Conservation (phyloP, 2,113 vertebrate genomes). For the Scomber japonicus region DNA sequence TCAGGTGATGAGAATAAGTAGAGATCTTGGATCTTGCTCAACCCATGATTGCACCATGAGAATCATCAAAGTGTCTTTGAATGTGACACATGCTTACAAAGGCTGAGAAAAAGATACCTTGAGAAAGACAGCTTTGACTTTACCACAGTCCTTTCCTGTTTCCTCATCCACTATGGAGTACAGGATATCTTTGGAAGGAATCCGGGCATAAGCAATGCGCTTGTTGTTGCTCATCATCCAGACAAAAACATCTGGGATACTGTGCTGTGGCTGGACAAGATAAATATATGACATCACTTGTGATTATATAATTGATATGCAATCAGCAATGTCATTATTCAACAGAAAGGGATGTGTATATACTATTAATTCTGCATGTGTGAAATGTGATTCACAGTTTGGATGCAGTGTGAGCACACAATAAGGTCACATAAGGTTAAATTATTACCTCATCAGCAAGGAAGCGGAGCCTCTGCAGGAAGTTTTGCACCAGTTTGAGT, state of each 20-base stretch:
- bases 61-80: slow-evolving; percentile 2
- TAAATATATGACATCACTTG: background rate
- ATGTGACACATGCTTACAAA: background rate
- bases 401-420: background rate
- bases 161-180: slow-evolving; percentile 96
- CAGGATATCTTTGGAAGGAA: slow-evolving; percentile 96
- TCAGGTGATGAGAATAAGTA: background rate
- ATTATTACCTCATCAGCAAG: slow-evolving; percentile 89
- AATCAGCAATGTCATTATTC: background rate
- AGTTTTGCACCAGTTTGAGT: slow-evolving; percentile 92
- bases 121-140: slow-evolving; percentile 96
- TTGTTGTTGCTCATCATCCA: slow-evolving; percentile 99
- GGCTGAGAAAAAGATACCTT: slow-evolving; percentile 84
- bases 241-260: slow-evolving; percentile 94
- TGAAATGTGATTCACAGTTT: background rate
- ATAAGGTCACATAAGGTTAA: background rate
- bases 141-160: slow-evolving; percentile 95
- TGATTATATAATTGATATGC: too few relatives aligned
- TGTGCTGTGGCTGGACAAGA: slow-evolving; percentile 92
- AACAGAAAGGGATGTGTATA: background rate
- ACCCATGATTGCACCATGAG: too few relatives aligned
- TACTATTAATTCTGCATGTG: background rate
- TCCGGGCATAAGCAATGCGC: slow-evolving; percentile 92
- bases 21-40: background rate
- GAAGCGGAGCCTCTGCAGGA: slow-evolving; percentile 95